These are phyloP conservation scores for Rhynchopsitta pachyrhyncha DNA, from an alignment of 2,113 vertebrate genomes.

Conservation along the genomic window DNA sequence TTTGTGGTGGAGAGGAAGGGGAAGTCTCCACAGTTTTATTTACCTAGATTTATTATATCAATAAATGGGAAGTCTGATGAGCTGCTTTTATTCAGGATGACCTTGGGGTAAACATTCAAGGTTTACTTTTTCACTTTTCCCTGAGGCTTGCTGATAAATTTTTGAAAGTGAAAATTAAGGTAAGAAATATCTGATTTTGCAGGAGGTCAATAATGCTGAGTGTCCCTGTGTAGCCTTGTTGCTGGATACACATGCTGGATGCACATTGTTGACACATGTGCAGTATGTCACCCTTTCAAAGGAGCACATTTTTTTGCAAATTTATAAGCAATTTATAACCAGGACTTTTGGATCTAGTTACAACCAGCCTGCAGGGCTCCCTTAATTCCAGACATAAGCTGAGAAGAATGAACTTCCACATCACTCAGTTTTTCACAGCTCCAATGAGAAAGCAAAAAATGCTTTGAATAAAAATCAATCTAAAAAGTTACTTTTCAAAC, in stretches of 20 bases:
- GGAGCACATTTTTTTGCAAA: background rate
- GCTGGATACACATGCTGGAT: background rate
- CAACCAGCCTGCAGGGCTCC: background rate
- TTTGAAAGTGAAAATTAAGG: background rate
- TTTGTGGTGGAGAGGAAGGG: rapidly evolving
- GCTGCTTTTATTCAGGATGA: background rate
- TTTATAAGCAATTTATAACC: background rate
- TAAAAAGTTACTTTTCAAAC: background rate
- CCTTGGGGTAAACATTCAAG: background rate
- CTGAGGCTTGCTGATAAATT: background rate
- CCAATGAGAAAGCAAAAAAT: background rate
- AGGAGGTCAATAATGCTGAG: background rate
- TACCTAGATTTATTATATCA: background rate
- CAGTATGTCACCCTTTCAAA: background rate
- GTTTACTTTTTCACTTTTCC: background rate
- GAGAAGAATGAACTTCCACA: background rate
- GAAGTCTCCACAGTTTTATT: background rate
- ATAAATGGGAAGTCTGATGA: background rate
- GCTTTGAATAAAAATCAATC: background rate
- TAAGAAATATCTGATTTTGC: background rate
- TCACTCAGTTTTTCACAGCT: background rate
- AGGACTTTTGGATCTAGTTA: background rate
- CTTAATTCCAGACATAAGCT: background rate
- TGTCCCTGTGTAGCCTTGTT: background rate
- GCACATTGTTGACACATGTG: rapidly evolving